Percentiles rank a stretch among this genome's conserved stretches.
Evolutionary conservation across 2,113 vertebrate genomes (phyloP).

Genomic region (Xiphophorus maculatus): DNA sequence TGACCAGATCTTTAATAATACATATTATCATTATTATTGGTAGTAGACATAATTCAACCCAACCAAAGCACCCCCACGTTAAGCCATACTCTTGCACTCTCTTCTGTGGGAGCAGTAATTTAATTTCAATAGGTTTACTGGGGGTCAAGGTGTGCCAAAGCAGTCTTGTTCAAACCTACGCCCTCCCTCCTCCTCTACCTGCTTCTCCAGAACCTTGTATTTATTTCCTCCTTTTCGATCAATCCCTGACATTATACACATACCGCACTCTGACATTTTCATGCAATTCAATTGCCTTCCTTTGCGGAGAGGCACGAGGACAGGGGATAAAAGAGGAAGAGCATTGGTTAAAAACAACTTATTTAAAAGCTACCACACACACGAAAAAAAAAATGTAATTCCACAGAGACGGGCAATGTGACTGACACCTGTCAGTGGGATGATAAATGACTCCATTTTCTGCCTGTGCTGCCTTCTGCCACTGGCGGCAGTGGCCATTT

Average conservation of each 20-base stretch:
- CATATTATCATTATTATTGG: not conserved
- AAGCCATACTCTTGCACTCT: conserved; percentile 43
- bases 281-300: conserved; percentile 93
- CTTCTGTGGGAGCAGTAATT: conserved; percentile 86
- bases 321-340: conserved; percentile 80
- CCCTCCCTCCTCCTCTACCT: conserved; percentile 47
- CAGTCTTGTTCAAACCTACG: conserved; percentile 80
- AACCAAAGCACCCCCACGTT: conserved; percentile 43
- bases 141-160: conserved; percentile 84
- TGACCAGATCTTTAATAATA: not conserved
- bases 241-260: conserved; percentile 68
- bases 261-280: conserved; percentile 85
- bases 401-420: conserved; percentile 93
- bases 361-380: conserved; percentile 96
- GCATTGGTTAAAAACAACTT: conserved; percentile 96
- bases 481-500: conserved; percentile 97
- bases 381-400: conserved; percentile 82
- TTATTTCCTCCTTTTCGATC: conserved; percentile 83
- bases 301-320: conserved; percentile 66
- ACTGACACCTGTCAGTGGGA: conserved; percentile 99
- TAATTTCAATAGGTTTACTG: conserved; percentile 91
- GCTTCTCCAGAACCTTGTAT: conserved; percentile 84
- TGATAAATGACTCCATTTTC: conserved; percentile 99
- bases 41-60: not conserved
- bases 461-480: conserved; percentile 99